Evolutionary conservation across 2,113 vertebrate species (phyloP).

Genomic region (Phycodurus eques): DNA sequence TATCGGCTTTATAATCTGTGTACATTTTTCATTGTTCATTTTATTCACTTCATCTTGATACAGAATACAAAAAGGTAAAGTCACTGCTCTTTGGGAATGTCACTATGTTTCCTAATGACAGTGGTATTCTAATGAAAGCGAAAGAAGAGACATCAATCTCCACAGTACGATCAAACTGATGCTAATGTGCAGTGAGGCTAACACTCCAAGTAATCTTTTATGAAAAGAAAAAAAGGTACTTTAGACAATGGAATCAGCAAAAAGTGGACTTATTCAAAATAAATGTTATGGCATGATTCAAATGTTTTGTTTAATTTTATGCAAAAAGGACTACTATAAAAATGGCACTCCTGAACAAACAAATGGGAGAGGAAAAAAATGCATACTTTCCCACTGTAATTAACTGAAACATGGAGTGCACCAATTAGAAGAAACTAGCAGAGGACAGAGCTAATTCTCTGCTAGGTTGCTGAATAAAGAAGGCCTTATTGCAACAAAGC

Average conservation of each 20-base stretch:
- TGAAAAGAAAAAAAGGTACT: slow-evolving; percentile 21
- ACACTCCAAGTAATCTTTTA: slow-evolving; percentile 3
- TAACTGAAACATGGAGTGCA: background rate
- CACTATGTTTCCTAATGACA: background rate
- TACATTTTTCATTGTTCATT: background rate
- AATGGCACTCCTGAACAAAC: too few relatives aligned
- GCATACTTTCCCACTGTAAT: background rate
- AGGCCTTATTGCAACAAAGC: background rate
- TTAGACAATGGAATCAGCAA: background rate
- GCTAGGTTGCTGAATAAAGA: background rate
- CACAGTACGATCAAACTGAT: background rate
- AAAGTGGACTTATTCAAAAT: background rate
- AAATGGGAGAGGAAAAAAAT: too few relatives aligned
- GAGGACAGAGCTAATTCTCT: too few relatives aligned
- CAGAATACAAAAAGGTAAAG: background rate
- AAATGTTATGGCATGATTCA: too few relatives aligned
- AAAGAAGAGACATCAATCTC: slow-evolving; percentile 10
- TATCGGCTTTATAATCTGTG: background rate
- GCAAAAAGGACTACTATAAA: too few relatives aligned
- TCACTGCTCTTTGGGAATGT: background rate
- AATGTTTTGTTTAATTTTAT: too few relatives aligned
- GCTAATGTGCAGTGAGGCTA: background rate
- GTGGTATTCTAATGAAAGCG: slow-evolving; percentile 8
- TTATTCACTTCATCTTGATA: background rate
- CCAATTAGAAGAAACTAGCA: background rate